Evolutionary conservation across 2,113 vertebrate species (phyloP), one percentile per base, ranked within the genome.

Genomic region (Nyctibius bracteatus): DNA sequence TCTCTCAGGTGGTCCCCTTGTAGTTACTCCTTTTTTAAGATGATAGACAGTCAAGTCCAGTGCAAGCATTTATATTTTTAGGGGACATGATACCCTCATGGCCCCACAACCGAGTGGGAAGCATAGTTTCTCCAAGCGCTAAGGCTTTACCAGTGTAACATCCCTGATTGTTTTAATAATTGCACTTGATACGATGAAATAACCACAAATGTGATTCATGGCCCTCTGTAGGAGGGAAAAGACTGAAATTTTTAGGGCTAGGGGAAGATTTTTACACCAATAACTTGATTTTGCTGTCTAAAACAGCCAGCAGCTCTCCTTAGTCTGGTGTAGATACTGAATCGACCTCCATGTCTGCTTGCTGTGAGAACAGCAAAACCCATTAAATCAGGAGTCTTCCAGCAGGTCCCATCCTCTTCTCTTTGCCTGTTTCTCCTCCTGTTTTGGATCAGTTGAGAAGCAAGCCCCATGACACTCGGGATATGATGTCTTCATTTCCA

Each of bases 391-490:
- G 39, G 30, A 41, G 16, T 35, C 31, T 75, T 68, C 66, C 54
- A 77, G 39, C 20, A 68, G 37, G 9, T 44, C 41, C 13, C 10
- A 4, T 57, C 44, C 35, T 75, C 18, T 75, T n/a, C 51, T 20
- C 14, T 77, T 72, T 23, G 10, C 14, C 49, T 49, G 1, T 33
- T 65, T 72, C 35, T 68, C n/a, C 62, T 88, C 59, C 49, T 39
- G 5, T 11, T 58, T 57, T 10, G 54, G 31, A 61, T 21, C 8
- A 65, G 44, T 1, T 44, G 51, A 51, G 47, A 21, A 63, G 14
- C 0, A 3, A 93, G 35, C 27, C 43, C 47, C 2, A 6, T 30
- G 47, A 12, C 1, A 19, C 49, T 68, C 0, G 0, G 52, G 49
- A 10, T 31, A 8, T 5, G 37, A 35, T 3, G 7, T 27, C 54